Evolutionary conservation across 37 sponge, comb jelly and placozoan species (phyloP), one percentile per base, ranked within the genome.

Genomic region (Haliclona indistincta): DNA sequence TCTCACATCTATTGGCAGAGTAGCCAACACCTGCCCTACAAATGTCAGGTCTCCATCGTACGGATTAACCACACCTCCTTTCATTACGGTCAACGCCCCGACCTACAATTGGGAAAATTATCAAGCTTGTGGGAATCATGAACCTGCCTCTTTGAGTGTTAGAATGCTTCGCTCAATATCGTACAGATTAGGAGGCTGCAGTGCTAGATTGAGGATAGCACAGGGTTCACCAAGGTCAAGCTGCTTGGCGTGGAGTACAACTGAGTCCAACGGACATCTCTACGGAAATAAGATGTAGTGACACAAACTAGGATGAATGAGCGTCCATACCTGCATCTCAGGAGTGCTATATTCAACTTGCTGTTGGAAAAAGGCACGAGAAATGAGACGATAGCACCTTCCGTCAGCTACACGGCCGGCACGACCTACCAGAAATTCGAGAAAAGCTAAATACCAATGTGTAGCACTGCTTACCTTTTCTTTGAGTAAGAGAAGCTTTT

Each of bases 21-120:
- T 30, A 44, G 89, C 94, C 72, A 94, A 38, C 34, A 94, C 74
- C 5, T 49, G 54, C 0, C 98, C 98, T 38, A 91, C 64, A 54
- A 97, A 94, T 15, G 98, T 97, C 42, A 97, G 69, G 67, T 91
- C 78, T 2, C 98, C 98, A 63, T 94, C 92, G 51, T 75, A 89
- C 20, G 88, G 94, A 33, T 90, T 76, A 61, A 79, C 53, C 36
- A 43, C 51, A 15, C 82, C 84, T 23, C 54, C 77, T 22, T 36
- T 35, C 35, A 63, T 73, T 13, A 85, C 53, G 0, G 90, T 76
- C 52, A 93, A 38, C 0, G 90, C 94, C 44, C 94, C 94, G 36
- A 93, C 81, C 91, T 90, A 52, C 13, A 20, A 43, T 3, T 38
- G 54, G 23, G 39, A 54, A 52, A 30, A 47, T 38, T 11, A 63